Evolutionary conservation across 1,140 invertebrate genomes (phyloP).

Genomic region (Camponotus vicinus): DNA sequence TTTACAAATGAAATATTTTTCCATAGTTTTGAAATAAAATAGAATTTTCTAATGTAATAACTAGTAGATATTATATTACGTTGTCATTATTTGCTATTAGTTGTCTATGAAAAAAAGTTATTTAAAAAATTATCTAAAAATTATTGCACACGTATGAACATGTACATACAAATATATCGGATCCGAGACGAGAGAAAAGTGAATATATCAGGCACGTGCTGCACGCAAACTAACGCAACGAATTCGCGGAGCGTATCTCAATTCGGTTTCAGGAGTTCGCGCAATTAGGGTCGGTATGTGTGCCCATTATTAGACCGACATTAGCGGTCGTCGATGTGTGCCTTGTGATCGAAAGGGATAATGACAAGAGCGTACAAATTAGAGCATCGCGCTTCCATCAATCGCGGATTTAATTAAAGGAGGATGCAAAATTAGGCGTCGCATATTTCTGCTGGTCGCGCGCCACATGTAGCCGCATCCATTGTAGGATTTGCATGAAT

Average conservation of each 20-base stretch:
- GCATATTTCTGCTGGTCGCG: constrained; percentile 37
- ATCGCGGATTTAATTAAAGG: constrained; percentile 77
- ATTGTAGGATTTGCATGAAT: constrained; percentile 65
- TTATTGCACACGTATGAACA: background rate
- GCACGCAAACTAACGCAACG: constrained; percentile 24
- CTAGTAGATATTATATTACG: background rate
- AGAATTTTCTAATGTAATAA: constrained; percentile 8
- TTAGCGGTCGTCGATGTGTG: constrained; percentile 68
- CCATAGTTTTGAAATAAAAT: constrained; percentile 9
- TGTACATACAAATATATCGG: background rate
- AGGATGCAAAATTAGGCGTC: constrained; percentile 62
- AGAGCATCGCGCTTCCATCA: constrained; percentile 69
- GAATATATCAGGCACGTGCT: constrained; percentile 36
- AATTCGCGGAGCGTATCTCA: constrained; percentile 37
- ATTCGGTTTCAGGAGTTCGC: constrained; percentile 67
- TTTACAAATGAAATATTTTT: constrained; percentile 16
- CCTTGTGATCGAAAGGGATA: constrained; percentile 74
- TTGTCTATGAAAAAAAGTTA: constrained; percentile 13
- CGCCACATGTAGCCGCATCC: constrained; percentile 51
- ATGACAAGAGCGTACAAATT: constrained; percentile 73
- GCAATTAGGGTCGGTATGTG: constrained; percentile 59
- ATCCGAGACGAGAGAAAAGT: background rate
- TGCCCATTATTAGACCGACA: constrained; percentile 73
- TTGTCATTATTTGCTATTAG: background rate
- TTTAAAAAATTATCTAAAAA: constrained; percentile 29